Evolutionary conservation across 2,797 vertebrate species (phyloP).

Genomic region (Eulemur mongoz): DNA sequence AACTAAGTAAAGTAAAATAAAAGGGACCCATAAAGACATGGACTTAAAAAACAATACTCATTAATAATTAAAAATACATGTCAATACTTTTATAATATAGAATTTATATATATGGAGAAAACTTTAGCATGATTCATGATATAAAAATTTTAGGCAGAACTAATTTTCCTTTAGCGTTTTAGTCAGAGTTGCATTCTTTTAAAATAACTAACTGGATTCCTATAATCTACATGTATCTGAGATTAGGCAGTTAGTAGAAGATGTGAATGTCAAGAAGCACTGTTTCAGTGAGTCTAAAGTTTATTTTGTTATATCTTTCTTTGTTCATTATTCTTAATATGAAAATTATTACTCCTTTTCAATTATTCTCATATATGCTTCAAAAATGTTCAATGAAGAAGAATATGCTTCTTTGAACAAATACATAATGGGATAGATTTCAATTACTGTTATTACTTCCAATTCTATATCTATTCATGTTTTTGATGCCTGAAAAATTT

Average conservation of each 20-base stretch:
- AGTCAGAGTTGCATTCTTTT: neutral
- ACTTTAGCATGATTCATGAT: neutral
- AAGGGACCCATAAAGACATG: neutral
- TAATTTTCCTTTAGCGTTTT: neutral
- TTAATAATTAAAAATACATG: neutral
- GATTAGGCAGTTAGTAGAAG: neutral
- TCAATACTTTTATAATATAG: neutral
- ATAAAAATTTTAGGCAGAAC: neutral
- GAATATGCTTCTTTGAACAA: conserved; percentile 12
- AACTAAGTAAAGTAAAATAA: neutral
- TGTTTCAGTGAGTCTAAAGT: neutral
- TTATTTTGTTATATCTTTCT: neutral
- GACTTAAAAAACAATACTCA: neutral
- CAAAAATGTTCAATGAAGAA: neutral
- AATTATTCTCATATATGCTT: conserved; percentile 10
- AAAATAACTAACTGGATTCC: neutral
- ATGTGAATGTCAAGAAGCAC: neutral
- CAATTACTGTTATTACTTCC: conserved; percentile 29
- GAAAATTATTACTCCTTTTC: neutral
- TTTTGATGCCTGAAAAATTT: conserved; percentile 20
- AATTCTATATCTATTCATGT: conserved; percentile 1
- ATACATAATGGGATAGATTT: conserved; percentile 22
- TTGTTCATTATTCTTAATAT: neutral
- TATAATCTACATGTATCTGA: neutral
- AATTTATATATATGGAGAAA: neutral